Conservation (phyloP, 2,113 vertebrate genomes). For the Cyrtonyx montezumae region DNA sequence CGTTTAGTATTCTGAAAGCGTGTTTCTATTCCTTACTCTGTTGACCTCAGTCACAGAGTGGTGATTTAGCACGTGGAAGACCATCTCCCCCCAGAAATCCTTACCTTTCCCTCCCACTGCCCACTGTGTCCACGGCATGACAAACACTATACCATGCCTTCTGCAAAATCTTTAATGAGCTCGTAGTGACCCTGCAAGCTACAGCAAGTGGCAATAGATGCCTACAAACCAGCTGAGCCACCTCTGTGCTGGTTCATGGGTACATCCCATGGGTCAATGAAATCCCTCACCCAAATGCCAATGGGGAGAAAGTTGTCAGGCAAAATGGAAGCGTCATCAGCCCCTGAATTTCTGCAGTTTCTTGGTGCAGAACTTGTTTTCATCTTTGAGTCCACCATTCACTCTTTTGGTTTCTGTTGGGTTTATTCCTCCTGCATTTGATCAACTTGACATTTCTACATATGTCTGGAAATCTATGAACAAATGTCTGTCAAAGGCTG, state of each 20-base stretch:
- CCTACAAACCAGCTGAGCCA: not conserved
- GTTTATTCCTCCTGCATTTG: not conserved
- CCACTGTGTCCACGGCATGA: rapidly evolving
- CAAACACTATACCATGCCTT: not conserved
- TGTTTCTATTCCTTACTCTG: not conserved
- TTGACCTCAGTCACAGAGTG: not conserved
- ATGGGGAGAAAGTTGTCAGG: rapidly evolving
- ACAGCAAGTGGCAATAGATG: not conserved
- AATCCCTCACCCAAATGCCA: rapidly evolving
- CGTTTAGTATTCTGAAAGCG: not conserved
- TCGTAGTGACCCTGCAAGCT: not conserved
- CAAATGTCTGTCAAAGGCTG: not conserved
- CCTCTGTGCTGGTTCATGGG: not conserved
- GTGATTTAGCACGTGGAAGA: not conserved
- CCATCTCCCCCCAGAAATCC: not conserved
- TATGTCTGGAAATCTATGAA: not conserved
- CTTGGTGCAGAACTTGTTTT: not conserved
- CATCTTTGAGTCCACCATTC: rapidly evolving
- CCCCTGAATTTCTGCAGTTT: not conserved
- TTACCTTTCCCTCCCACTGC: not conserved
- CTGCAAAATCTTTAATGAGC: not conserved
- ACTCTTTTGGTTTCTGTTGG: not conserved
- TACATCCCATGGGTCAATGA: not conserved
- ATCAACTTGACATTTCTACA: not conserved
- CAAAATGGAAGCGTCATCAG: not conserved